Conservation (phyloP, 2,113 vertebrate genomes). For the Alligator sinensis region DNA sequence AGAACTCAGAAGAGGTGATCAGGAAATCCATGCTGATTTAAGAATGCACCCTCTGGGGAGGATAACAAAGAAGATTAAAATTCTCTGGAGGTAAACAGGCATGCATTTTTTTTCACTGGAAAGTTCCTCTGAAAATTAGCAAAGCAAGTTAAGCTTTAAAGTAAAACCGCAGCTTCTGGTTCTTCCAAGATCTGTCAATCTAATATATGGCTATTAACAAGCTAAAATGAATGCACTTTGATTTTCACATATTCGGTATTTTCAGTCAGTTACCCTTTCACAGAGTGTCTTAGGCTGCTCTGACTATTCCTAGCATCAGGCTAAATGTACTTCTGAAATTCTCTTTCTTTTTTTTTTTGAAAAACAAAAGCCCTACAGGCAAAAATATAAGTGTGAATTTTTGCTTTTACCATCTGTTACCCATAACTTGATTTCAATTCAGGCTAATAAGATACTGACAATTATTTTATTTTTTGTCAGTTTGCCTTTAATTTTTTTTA, state of each 20-base stretch:
- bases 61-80: background rate
- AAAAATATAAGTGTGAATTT: background rate
- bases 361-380: background rate
- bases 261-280: background rate
- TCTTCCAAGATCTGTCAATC: background rate
- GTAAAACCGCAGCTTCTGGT: background rate
- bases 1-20: background rate
- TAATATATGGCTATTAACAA: background rate
- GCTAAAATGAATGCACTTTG: background rate
- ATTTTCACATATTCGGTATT: background rate
- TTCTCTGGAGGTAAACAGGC: background rate
- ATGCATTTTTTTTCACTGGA: background rate
- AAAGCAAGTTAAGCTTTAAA: background rate
- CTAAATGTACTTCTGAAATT: background rate
- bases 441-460: background rate
- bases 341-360: background rate
- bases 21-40: background rate
- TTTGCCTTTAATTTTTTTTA: background rate
- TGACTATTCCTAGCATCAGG: background rate
- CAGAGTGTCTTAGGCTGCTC: background rate
- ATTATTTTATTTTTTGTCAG: background rate
- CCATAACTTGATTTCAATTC: background rate
- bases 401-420: background rate
- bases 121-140: slow-evolving; percentile 2
- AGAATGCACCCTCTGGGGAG: background rate